Percentiles rank a stretch among this genome's conserved stretches.
phyloP scores from a whole-genome alignment of 2,113 vertebrate genomes.

The Burhinus oedicnemus region DNA sequence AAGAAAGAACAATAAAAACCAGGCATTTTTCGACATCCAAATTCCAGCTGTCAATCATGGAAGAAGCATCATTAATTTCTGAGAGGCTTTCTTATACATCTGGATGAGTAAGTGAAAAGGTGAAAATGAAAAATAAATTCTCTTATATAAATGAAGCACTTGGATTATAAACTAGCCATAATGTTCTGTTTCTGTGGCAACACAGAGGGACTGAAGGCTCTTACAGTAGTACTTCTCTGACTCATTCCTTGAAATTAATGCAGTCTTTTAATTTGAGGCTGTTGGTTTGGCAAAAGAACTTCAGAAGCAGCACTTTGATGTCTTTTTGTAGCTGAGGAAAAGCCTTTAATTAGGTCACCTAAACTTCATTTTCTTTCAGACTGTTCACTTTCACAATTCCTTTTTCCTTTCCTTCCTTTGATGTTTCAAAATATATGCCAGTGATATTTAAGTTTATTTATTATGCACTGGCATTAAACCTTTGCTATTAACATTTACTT shows the following conservation, averaged over 20 bases:
- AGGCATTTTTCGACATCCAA: neutral
- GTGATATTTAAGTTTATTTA: conserved; percentile 77
- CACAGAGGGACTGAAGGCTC: conserved; percentile 32
- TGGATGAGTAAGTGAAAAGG: conserved; percentile 40
- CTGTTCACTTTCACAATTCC: conserved; percentile 51
- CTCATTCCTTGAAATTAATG: conserved; percentile 66
- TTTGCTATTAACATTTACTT: conserved; percentile 78
- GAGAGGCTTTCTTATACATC: neutral
- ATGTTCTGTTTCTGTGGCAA: conserved; percentile 57
- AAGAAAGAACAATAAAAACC: neutral
- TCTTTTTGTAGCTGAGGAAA: conserved; percentile 57
- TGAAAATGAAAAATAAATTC: conserved; percentile 63
- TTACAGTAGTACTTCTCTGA: conserved; percentile 36
- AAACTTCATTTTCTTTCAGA: conserved; percentile 70
- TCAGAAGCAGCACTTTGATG: conserved; percentile 65
- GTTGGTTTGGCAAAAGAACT: conserved; percentile 51
- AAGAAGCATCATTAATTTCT: conserved; percentile 33
- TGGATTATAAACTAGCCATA: conserved; percentile 59
- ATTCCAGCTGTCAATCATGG: neutral
- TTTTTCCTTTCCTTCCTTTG: conserved; percentile 69
- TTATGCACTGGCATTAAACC: conserved; percentile 74
- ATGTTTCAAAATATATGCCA: conserved; percentile 70
- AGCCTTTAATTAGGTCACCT: conserved; percentile 71
- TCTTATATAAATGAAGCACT: conserved; percentile 29
- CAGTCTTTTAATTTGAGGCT: conserved; percentile 64